Conservation (phyloP, 2,888 invertebrate species). For the Mamestra brassicae region DNA sequence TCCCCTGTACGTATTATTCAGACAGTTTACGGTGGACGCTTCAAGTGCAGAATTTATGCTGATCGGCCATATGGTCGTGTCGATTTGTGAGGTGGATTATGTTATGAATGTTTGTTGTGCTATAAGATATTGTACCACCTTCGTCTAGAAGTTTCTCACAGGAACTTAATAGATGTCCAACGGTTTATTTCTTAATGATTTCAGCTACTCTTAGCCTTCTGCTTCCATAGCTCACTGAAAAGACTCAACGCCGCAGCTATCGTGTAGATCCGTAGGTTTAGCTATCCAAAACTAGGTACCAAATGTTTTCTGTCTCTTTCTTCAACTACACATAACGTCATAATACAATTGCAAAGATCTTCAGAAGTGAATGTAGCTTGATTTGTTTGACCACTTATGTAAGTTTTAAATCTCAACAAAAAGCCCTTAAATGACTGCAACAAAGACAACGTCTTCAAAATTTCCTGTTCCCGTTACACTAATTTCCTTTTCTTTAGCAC, state of each 20-base stretch:
- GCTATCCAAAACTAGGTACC: not conserved
- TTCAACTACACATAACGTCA: no score
- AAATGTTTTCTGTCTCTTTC: not conserved
- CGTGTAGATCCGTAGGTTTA: not conserved
- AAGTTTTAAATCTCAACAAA: not conserved
- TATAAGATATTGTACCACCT: not conserved
- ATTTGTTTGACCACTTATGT: not conserved
- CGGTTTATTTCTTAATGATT: not conserved
- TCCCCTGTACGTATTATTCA: slow-evolving; percentile 59
- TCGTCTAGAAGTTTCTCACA: not conserved
- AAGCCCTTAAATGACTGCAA: not conserved
- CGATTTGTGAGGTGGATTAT: not conserved
- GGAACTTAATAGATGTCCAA: not conserved
- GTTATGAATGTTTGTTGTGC: not conserved
- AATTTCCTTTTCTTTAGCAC: not conserved
- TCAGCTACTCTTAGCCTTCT: not conserved
- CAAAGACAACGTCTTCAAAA: not conserved
- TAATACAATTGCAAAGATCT: no score
- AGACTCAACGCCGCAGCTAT: not conserved
- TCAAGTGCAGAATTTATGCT: slow-evolving; percentile 64
- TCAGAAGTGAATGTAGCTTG: not conserved
- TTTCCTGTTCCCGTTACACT: slow-evolving; percentile 3
- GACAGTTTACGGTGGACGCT: slow-evolving; percentile 61
- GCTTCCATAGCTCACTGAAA: not conserved
- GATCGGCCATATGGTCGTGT: slow-evolving; percentile 59